Evolutionary conservation across 2,113 vertebrate genomes (phyloP).

Genomic region (Dromas ardeola): DNA sequence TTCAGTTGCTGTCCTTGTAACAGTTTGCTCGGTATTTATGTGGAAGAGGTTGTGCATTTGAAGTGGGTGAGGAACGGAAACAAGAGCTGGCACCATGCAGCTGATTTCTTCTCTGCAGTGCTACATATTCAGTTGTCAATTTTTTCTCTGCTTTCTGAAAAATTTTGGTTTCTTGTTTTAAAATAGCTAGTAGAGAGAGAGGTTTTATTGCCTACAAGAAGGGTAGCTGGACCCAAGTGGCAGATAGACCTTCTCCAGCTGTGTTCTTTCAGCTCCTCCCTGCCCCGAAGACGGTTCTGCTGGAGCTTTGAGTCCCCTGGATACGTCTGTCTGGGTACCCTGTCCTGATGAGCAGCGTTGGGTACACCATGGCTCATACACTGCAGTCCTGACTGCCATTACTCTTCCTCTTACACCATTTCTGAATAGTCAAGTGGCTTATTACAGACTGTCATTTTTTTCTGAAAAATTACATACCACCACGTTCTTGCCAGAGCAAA

Average conservation of each 20-base stretch:
- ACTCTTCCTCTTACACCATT: not conserved
- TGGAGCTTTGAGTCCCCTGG: not conserved
- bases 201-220: not conserved
- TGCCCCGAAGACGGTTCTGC: not conserved
- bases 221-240: not conserved
- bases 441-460: not conserved
- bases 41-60: slow-evolving; percentile 34
- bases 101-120: not conserved
- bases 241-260: not conserved
- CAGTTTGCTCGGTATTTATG: slow-evolving; percentile 1
- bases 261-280: not conserved
- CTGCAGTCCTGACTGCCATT: not conserved
- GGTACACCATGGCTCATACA: not conserved
- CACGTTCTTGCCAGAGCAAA: not conserved
- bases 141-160: slow-evolving; percentile 14
- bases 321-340: not conserved
- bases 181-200: not conserved
- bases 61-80: not conserved
- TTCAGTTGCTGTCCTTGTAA: slow-evolving; percentile 11
- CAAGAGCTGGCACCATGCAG: not conserved
- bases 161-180: slow-evolving; percentile 9
- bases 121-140: slow-evolving; percentile 5
- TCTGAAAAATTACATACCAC: not conserved
- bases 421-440: not conserved
- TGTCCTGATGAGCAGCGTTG: not conserved